phyloP scores from a whole-genome alignment of 2,797 vertebrate genomes.

The Gambusia yucatana region DNA sequence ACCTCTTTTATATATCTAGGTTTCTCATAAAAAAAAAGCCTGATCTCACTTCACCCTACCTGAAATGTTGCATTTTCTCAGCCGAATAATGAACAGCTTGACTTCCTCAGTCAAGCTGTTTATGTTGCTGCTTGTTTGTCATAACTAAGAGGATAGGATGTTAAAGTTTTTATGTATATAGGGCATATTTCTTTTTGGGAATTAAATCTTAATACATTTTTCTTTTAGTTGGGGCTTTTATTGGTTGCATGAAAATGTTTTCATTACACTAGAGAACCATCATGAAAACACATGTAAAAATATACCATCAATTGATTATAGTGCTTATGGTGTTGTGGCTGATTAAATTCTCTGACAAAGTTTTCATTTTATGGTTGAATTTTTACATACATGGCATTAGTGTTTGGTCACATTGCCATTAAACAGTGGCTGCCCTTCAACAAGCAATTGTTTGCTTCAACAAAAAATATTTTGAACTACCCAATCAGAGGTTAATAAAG shows the following conservation, averaged over 20 bases:
- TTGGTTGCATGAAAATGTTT: neutral
- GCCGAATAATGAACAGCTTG: too few species aligned
- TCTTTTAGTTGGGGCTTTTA: neutral
- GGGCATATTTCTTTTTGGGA: neutral
- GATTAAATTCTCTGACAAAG: neutral
- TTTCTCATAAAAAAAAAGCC: conserved; percentile 47
- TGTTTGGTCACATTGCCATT: neutral
- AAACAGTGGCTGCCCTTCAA: neutral
- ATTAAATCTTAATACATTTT: neutral
- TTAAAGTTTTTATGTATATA: neutral
- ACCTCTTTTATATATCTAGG: conserved; percentile 19
- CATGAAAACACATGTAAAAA: neutral
- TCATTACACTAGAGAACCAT: neutral
- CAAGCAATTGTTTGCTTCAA: neutral
- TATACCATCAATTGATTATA: neutral
- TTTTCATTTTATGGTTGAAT: neutral
- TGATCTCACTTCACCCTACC: conserved; percentile 7
- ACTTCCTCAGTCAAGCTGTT: neutral
- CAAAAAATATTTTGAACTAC: neutral
- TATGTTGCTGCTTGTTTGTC: neutral
- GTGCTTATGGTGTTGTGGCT: neutral
- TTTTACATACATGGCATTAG: neutral
- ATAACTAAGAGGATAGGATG: neutral
- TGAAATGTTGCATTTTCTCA: conserved; percentile 16
- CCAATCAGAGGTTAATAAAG: neutral